Evolutionary conservation across 2,113 vertebrate genomes (phyloP), one percentile per base, ranked within the genome.

Genomic region (Ranitomeya variabilis): DNA sequence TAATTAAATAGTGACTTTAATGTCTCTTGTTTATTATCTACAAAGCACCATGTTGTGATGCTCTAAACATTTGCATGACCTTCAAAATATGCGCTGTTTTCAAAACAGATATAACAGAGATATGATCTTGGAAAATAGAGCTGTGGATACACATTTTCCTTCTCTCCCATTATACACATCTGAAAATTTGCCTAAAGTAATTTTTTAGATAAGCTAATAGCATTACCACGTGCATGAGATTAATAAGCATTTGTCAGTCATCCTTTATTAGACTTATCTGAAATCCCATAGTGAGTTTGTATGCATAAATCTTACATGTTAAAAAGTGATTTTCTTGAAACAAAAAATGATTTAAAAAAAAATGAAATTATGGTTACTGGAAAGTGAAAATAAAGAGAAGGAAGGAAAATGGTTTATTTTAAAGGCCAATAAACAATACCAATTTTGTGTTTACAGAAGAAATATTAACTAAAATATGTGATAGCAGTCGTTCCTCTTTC

Each of bases 181-280:
- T 18, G 9, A 81, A 60, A 60, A 81, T 31, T 62, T 62, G 16
- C 79, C 79, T 81, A 31, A 37, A 81, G 55, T 60, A 31, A 60
- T 62, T 62, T 81, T 2, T 26, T 12, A 62, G 26, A 62, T 81
- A 81, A 81, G 26, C 78, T 37, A 62, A 81, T 62, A 81, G 37
- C 23, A 62, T 37, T 31, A 60, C 16, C 1, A 59, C 37, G 55
- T 60, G 23, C 79, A 81, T 62, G n/a, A 81, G 79, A 60, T 60
- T 81, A 60, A 62, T 60, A 81, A 81, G 23, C 16, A 81, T n/a
- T 60, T 80, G n/a, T 60, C 78, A 80, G 55, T 60, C 78, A 80
- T 59, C 54, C 60, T 80, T 16, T 62, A 62, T 62, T 81, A 37
- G 7, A 62, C 57, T 31, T 60, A 19, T 59, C 37, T 78, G 7